A percentile compares a stretch with the other conserved stretches of the same genome.
phyloP scores from a whole-genome alignment of 2,888 invertebrate genomes.

The Stratiomys singularior region DNA sequence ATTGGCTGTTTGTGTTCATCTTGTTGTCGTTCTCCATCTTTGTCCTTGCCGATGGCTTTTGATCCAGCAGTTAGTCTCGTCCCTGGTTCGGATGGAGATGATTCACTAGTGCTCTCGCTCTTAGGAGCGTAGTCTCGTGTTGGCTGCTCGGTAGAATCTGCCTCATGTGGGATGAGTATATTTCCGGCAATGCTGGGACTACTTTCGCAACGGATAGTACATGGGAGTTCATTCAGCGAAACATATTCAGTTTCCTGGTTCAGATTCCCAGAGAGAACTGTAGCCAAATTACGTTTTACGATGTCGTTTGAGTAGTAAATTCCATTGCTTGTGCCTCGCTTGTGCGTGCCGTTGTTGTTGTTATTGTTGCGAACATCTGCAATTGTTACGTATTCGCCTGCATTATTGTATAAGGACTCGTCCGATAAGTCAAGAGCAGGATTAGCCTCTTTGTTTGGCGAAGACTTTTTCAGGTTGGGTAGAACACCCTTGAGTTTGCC shows the following conservation, averaged over 20 bases:
- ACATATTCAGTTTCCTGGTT: constrained; percentile 81
- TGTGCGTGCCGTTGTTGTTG: constrained; percentile 61
- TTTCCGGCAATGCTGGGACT: background rate
- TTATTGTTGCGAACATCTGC: constrained; percentile 85
- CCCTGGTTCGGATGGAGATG: constrained; percentile 1
- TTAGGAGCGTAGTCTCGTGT: background rate
- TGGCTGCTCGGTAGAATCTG: constrained; percentile 51
- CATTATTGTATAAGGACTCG: constrained; percentile 60
- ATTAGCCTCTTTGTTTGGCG: constrained; percentile 66
- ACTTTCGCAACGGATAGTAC: constrained; percentile 55
- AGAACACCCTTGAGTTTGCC: constrained; percentile 76
- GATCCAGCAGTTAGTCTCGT: background rate
- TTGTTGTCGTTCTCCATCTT: constrained; percentile 51
- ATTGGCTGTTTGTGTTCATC: background rate
- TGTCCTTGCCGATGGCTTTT: background rate
- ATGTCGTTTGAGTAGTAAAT: constrained; percentile 76
- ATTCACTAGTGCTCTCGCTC: background rate
- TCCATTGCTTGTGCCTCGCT: constrained; percentile 55
- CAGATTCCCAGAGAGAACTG: constrained; percentile 71
- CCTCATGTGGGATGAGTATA: constrained; percentile 29
- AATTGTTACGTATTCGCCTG: constrained; percentile 86
- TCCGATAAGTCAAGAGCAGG: constrained; percentile 8
- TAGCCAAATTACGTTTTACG: constrained; percentile 72
- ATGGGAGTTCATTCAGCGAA: constrained; percentile 82
- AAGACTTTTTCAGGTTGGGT: constrained; percentile 69